Evolutionary conservation across 2,888 invertebrate species (phyloP), one percentile per base, ranked within the genome.

Genomic region (Ochropleura leucogaster): DNA sequence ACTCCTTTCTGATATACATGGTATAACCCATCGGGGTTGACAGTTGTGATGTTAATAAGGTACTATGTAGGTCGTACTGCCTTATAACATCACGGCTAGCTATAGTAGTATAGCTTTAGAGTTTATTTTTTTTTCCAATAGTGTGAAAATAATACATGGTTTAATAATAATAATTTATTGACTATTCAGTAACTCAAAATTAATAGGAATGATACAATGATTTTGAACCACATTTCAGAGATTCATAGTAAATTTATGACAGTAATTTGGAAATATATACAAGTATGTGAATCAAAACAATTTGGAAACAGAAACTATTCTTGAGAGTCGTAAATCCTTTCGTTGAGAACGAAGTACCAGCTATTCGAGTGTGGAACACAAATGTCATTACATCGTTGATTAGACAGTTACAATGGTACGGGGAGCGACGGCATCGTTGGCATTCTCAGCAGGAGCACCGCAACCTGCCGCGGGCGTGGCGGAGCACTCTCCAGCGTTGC

Each of bases 401-500:
- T 79, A 79, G 79, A 60, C 83, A 47, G 68, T 44, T 47, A 57
- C 82, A 65, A 2, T 18, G 47, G 80, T 18, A n/a, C 57, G 42
- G 57, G 73, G 68, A 57, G 73, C 70, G 20, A 51, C 72, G n/a
- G 59, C 59, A 7, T 46, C 80, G n/a, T 65, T 53, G 40, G 82
- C 79, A 53, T 77, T 65, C 10, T 70, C 74, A 63, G 83, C 85
- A 7, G 89, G 88, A 0, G 57, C 86, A 49, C 1, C 88, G 49
- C 96, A 96, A 72, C 91, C 94, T 0, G 84, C 92, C 2, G 95
- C 78, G 0, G 96, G 95, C 0, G 96, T 95, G 10, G 95, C 96
- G 0, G 96, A 96, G 88, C 96, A 96, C 74, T 91, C 91, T n/a
- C 96, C 96, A 14, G 94, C 90, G 88, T 95, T 96, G 90, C 96